phyloP scores from a whole-genome alignment of 2,888 invertebrate genomes.

The Thysanoteuthis rhombus region DNA sequence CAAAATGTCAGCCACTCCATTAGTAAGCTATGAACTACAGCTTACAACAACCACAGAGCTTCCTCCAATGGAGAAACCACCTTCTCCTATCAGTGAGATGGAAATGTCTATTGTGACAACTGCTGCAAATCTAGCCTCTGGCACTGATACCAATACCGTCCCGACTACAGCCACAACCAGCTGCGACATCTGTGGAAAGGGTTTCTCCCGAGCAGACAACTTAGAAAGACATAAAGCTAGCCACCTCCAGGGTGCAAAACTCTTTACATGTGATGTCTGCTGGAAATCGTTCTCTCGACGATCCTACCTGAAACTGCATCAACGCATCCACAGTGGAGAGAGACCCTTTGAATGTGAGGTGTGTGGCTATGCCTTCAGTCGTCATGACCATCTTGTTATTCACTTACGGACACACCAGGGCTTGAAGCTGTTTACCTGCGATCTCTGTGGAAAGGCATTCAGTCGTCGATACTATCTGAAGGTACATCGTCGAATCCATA shows the following conservation, averaged over 20 bases:
- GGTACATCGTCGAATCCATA: neutral
- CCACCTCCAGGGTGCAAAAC: neutral
- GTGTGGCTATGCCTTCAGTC: neutral
- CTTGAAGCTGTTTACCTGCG: neutral
- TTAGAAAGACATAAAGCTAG: conserved; percentile 17
- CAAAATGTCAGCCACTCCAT: neutral
- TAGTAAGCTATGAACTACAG: neutral
- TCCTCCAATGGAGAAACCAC: neutral
- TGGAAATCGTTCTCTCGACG: conserved; percentile 1
- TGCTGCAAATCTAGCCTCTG: neutral
- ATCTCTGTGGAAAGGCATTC: neutral
- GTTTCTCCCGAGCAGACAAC: conserved; percentile 14
- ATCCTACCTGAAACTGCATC: conserved; percentile 17
- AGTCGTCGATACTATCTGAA: neutral
- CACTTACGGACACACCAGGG: conserved; percentile 16
- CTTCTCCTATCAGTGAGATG: neutral
- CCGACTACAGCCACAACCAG: neutral
- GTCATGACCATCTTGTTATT: neutral
- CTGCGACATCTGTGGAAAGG: conserved; percentile 26
- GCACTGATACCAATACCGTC: neutral
- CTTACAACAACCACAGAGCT: neutral
- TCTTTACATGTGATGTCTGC: neutral
- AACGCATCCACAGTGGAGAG: conserved; percentile 26
- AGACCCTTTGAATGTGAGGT: neutral
- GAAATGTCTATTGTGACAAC: neutral